Evolutionary conservation across 2,113 vertebrate genomes (phyloP).

Genomic region (Mastomys coucha): DNA sequence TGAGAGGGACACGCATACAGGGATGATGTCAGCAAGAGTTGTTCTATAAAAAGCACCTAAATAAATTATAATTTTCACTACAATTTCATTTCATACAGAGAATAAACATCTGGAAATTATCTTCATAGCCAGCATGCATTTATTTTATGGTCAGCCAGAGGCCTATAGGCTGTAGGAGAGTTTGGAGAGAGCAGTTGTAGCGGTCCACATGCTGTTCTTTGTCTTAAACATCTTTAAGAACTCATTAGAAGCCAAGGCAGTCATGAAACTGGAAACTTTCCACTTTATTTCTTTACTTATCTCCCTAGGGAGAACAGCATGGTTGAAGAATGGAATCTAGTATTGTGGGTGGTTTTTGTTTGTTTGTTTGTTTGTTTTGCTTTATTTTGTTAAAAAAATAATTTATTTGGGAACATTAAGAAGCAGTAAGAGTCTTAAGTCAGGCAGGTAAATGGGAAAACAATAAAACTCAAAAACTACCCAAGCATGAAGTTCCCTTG

Average conservation of each 20-base stretch:
- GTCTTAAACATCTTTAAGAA: constrained; percentile 66
- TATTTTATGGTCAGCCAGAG: constrained; percentile 55
- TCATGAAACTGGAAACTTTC: constrained; percentile 31
- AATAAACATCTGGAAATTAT: constrained; percentile 73
- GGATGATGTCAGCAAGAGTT: neutral
- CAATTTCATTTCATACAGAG: constrained; percentile 59
- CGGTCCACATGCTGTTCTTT: constrained; percentile 25
- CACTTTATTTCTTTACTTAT: constrained; percentile 56
- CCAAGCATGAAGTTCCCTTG: constrained; percentile 62
- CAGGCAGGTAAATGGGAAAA: constrained; percentile 66
- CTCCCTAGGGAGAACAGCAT: neutral
- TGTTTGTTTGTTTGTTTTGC: too few species aligned
- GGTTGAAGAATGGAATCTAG: neutral
- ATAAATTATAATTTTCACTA: constrained; percentile 66
- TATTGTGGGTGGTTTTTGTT: neutral
- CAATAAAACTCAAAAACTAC: constrained; percentile 63
- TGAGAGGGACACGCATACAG: neutral
- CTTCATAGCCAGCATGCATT: constrained; percentile 52
- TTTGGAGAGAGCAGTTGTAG: constrained; percentile 27
- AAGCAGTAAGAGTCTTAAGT: constrained; percentile 18
- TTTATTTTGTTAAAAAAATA: constrained; percentile 50
- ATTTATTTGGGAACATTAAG: constrained; percentile 69
- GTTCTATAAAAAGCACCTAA: constrained; percentile 35
- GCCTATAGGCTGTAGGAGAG: neutral
- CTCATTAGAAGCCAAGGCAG: constrained; percentile 69